Percentiles rank a stretch among this genome's conserved stretches.
Conservation (phyloP, 1,140 invertebrate species). For the Dermatophagoides farinae region DNA sequence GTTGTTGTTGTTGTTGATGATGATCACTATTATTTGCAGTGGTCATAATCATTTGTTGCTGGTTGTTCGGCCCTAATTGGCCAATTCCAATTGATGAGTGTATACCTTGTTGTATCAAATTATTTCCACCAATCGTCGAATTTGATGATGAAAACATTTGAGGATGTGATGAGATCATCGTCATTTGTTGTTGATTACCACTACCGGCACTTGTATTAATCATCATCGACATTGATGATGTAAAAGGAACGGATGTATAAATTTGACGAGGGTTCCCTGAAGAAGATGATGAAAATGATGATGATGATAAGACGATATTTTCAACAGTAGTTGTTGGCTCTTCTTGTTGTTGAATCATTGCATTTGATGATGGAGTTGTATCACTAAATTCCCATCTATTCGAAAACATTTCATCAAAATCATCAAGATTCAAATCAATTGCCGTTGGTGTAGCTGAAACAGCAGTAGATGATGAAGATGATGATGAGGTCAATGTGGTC, state of each 20-base stretch:
- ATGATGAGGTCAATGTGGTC: neutral
- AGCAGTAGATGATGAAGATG: neutral
- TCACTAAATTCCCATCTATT: too few species aligned
- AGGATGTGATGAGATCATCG: neutral
- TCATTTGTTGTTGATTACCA: neutral
- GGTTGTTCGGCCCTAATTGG: neutral
- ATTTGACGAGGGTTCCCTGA: neutral
- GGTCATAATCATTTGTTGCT: neutral
- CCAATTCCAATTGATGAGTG: neutral
- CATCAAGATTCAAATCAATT: neutral
- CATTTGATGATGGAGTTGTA: neutral
- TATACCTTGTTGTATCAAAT: neutral
- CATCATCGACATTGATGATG: neutral
- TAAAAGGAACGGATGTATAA: neutral
- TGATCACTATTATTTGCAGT: neutral
- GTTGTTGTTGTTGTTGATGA: neutral
- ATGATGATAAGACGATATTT: neutral
- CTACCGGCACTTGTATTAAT: neutral
- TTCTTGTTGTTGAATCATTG: neutral
- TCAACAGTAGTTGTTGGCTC: constrained; percentile 3
- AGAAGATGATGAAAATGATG: neutral
- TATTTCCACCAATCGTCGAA: neutral
- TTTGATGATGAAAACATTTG: neutral
- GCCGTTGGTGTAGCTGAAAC: neutral
- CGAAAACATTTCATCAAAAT: too few species aligned